Base-by-base conservation (phyloP, 2,797 vertebrate species). In the Schizopygopsis malacanthus region DNA sequence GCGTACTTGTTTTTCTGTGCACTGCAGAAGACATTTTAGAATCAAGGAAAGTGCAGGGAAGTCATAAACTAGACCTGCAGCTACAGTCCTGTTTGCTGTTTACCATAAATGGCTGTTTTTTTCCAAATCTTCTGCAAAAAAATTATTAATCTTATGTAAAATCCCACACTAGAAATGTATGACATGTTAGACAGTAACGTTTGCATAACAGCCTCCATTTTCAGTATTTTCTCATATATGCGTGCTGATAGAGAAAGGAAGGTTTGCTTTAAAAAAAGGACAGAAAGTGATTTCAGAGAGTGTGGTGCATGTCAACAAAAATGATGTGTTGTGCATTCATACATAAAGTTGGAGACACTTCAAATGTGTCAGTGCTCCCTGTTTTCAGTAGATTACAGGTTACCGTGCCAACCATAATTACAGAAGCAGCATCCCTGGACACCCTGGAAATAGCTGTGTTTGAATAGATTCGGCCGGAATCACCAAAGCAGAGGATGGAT, bases 321-420 rank as follows among this genome's bases (percentile, higher is more conserved):
- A 79, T 59, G 0, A 71, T 79, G 50, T 71, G 52, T 59, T 71
- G 25, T 15, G 50, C 37, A 71, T 79, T 70, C 63, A 79, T 45
- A 56, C 75, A 70, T 76, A 85, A 61, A 71, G 76, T 47, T 71
- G 65, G n/a, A 79, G 65, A 28, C 18, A 85, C 71, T 85, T 85
- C 15, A 71, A 85, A 85, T 70, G 65, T 54, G 54, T 47, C 76
- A 79, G 75, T 70, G 25, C 54, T 71, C 39, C 25, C 20, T 79
- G 67, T 79, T 84, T 79, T 79, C 63, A 41, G 39, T 13, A 84
- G 50, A 84, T 84, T 79, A 84, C 50, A 78, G 75, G 75, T 79
- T 79, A 70, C 47, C 25, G 10, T 79, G 47, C 39, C 22, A 76
- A 67, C 63, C 4, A 4, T 56, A 84, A 84, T 84, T 78, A 28